These are phyloP conservation scores for Leptonema lineaticorne DNA, from an alignment of 1,140 invertebrate species.

Conservation along the genomic window DNA sequence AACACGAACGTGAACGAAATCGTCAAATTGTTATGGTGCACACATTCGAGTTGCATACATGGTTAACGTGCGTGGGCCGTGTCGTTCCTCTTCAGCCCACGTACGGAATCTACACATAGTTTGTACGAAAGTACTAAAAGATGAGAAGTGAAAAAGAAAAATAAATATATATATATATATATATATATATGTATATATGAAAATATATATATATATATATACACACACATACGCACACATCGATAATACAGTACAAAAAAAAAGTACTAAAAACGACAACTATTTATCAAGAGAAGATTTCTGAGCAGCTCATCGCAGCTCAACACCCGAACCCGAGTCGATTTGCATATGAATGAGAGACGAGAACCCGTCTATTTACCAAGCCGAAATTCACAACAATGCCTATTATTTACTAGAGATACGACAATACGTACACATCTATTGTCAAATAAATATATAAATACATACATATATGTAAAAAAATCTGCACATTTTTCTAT, in stretches of 20 bases:
- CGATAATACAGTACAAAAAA: background rate
- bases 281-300: slow-evolving; percentile 1
- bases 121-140: background rate
- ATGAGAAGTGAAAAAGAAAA: too few species aligned
- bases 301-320: background rate
- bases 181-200: too few species aligned
- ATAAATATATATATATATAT: too few species aligned
- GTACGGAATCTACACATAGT: background rate
- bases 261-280: background rate
- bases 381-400: background rate
- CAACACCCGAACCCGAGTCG: background rate
- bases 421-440: background rate
- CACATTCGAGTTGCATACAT: background rate
- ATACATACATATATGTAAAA: too few species aligned
- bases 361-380: background rate
- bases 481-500: background rate
- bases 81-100: background rate
- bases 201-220: too few species aligned
- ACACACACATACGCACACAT: too few species aligned
- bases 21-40: slow-evolving; percentile 12
- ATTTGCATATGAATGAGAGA: slow-evolving; percentile 12
- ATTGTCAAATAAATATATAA: too few species aligned
- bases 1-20: slow-evolving; percentile 6
- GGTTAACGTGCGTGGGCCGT: background rate
- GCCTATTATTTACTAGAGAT: background rate